Conservation (phyloP, 1,140 invertebrate genomes). For the Tetramorium alpestre region DNA sequence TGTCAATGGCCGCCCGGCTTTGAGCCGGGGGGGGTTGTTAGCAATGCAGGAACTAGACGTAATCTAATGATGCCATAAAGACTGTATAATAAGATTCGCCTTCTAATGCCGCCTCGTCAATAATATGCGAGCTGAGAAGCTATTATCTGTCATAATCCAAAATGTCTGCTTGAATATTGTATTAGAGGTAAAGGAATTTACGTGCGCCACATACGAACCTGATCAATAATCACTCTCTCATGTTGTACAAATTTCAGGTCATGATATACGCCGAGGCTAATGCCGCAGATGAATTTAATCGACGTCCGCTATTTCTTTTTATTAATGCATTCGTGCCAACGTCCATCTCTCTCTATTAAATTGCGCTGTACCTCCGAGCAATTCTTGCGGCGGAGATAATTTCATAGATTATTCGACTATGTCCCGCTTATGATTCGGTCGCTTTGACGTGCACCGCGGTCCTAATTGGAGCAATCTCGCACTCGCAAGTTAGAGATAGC, state of each 20-base stretch:
- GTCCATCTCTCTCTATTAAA: background rate
- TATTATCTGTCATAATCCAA: slow-evolving; percentile 24
- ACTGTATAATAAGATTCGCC: slow-evolving; percentile 29
- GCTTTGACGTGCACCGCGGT: slow-evolving; percentile 24
- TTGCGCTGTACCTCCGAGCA: background rate
- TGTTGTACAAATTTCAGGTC: background rate
- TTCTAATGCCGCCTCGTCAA: slow-evolving; percentile 36
- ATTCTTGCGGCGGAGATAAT: slow-evolving; percentile 29
- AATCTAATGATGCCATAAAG: slow-evolving; percentile 36
- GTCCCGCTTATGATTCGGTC: slow-evolving; percentile 25
- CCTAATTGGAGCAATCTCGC: slow-evolving; percentile 48
- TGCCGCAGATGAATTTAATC: slow-evolving; percentile 7
- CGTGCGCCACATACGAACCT: background rate
- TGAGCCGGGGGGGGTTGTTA: slow-evolving; percentile 25
- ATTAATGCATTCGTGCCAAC: background rate
- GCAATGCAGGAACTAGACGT: slow-evolving; percentile 5
- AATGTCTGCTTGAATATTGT: slow-evolving; percentile 14
- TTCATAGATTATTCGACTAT: slow-evolving; percentile 29
- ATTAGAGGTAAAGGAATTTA: slow-evolving; percentile 1
- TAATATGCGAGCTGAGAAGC: slow-evolving; percentile 18
- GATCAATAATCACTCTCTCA: background rate
- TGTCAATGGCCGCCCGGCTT: slow-evolving; percentile 40
- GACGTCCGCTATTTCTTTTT: background rate
- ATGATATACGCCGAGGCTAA: background rate
- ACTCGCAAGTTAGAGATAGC: slow-evolving; percentile 41